Evolutionary conservation across 2,888 invertebrate genomes (phyloP), one percentile per base, ranked within the genome.

Genomic region (Pandemis corylana): DNA sequence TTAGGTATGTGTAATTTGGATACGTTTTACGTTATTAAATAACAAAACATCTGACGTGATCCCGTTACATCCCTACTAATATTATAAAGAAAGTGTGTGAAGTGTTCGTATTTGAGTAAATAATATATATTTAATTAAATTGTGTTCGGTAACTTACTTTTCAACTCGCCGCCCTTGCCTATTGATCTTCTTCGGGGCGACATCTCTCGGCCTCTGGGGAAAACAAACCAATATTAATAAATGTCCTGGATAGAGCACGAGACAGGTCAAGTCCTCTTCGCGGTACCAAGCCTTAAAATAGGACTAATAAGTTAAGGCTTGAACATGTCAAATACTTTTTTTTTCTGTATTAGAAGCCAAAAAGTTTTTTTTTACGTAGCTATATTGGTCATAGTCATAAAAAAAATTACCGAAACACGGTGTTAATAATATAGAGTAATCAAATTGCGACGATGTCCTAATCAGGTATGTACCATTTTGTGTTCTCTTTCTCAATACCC

Each of bases 181-280:
- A 93, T 90, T 82, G 94, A 94, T 89, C 93, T 90, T 86, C 93
- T 90, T 85, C 94, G 87, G 10, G 96, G 96, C 68, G 96, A 96
- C 84, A 95, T 95, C 82, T 94, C 95, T 83, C 93, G 94, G 89
- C 96, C 96, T 86, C 97, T 97, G 95, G 74, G 89, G 94, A 89
- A 88, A 89, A 92, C 88, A 36, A 91, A 95, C 96, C 96, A 95
- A 96, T 82, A 89, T 92, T 89, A 90, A 80, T 72, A 72, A 68
- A 72, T 71, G 67, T 59, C 62, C 63, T 56, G 2, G 9, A 53
- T 20, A 56, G 20, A 20, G 10, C 20, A 49, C 49, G 12, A 49
- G 49, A 12, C 12, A 12, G 10, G 5, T 5, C 49, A 49, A 49
- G 49, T 49, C 49, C 49, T 49, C 49, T 5, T 49, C 9, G 7